phyloP scores from a whole-genome alignment of 1,140 invertebrate genomes.

The Acromyrmex echinatior region DNA sequence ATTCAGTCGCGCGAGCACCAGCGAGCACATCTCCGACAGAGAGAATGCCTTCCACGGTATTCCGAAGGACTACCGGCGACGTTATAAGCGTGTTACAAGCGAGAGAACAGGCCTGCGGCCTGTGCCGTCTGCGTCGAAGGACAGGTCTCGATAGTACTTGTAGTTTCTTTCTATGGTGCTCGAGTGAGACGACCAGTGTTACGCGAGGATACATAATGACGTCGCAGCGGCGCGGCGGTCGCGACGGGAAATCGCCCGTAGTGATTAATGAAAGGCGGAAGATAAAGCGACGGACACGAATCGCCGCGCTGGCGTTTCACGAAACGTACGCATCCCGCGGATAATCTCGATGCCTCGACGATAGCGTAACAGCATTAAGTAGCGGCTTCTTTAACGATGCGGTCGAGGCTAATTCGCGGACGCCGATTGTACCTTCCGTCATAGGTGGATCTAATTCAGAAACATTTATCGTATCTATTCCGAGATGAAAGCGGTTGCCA shows the following conservation, averaged over 20 bases:
- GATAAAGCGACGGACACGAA: constrained; percentile 33
- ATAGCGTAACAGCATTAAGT: constrained; percentile 52
- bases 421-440: constrained; percentile 35
- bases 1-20: constrained; percentile 29
- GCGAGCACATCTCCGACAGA: constrained; percentile 19
- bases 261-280: constrained; percentile 61
- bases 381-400: constrained; percentile 40
- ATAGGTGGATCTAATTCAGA: constrained; percentile 61
- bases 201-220: constrained; percentile 4
- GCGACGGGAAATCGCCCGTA: constrained; percentile 41
- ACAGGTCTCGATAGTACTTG: constrained; percentile 22
- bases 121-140: constrained; percentile 28
- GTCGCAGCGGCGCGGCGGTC: background rate
- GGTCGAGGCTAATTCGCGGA: constrained; percentile 44
- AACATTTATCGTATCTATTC: constrained; percentile 59
- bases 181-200: constrained; percentile 40
- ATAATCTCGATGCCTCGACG: constrained; percentile 38
- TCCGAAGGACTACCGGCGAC: constrained; percentile 30
- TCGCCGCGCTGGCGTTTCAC: background rate
- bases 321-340: constrained; percentile 14
- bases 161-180: constrained; percentile 41
- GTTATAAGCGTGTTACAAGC: background rate
- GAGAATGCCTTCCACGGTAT: constrained; percentile 18
- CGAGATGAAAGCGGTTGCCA: constrained; percentile 59
- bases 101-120: background rate